These are phyloP conservation scores for Cryptoprocta ferox DNA, from an alignment of 2,797 vertebrate species.

Conservation along the genomic window DNA sequence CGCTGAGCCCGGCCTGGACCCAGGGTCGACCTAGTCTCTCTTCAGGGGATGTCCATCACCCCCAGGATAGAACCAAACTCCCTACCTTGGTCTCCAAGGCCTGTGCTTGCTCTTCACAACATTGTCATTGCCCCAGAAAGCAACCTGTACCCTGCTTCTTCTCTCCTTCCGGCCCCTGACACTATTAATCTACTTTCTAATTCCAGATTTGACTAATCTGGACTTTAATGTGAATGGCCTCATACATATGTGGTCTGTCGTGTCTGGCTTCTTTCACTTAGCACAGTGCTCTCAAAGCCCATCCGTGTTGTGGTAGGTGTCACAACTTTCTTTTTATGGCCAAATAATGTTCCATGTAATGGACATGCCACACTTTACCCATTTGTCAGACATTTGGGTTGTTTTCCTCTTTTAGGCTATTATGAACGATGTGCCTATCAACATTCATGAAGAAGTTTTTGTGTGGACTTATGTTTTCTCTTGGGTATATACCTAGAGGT, in stretches of 20 bases:
- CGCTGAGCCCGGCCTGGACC: neutral
- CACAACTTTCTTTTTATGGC: neutral
- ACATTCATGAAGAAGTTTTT: neutral
- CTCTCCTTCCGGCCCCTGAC: neutral
- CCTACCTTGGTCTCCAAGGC: neutral
- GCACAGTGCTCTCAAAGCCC: neutral
- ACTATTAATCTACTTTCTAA: neutral
- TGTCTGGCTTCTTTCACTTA: neutral
- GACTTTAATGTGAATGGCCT: too few species aligned
- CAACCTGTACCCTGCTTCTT: neutral
- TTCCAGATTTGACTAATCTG: neutral
- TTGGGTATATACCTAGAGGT: neutral
- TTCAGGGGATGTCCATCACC: neutral
- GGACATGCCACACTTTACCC: neutral
- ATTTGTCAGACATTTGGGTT: neutral
- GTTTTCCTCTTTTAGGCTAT: neutral
- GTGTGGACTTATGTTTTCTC: neutral
- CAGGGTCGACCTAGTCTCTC: neutral
- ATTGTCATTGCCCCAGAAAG: neutral
- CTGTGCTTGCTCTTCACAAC: neutral
- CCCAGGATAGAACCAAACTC: neutral
- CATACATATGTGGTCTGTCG: accelerated
- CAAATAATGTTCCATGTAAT: neutral
- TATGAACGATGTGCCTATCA: accelerated
- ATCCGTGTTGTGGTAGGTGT: neutral